These are phyloP conservation scores for Strigamia crassipes DNA, from an alignment of 2,888 invertebrate species.

Conservation along the genomic window DNA sequence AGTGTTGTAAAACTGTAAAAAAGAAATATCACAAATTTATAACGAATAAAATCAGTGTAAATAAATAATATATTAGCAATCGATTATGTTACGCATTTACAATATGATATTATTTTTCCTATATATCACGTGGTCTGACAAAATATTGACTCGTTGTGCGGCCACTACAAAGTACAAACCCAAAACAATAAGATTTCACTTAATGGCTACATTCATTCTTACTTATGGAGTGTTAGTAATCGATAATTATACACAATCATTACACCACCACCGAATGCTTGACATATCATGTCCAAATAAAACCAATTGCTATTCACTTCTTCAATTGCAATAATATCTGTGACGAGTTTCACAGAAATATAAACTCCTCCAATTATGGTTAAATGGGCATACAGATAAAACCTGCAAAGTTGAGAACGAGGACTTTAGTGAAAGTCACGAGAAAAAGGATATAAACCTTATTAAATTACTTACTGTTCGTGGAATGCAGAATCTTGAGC, in stretches of 20 bases:
- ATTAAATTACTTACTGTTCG: neutral
- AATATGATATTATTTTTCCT: no score
- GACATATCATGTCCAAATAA: neutral
- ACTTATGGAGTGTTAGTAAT: neutral
- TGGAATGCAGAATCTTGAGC: neutral
- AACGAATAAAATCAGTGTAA: no score
- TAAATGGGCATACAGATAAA: neutral
- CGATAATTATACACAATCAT: neutral
- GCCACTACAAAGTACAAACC: no score
- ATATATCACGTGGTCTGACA: no score
- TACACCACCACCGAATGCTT: neutral
- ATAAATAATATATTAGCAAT: no score
- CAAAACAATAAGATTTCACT: no score
- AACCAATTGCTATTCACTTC: neutral
- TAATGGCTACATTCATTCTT: neutral
- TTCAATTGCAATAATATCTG: neutral
- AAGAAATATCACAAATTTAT: no score
- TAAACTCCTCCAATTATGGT: neutral
- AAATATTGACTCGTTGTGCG: no score
- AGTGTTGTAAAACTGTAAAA: no score
- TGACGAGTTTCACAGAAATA: neutral
- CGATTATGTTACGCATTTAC: no score
- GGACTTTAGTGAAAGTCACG: neutral
- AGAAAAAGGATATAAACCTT: no score
- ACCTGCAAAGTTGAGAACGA: neutral